Percentiles rank a stretch among this genome's conserved stretches.
These are phyloP conservation scores for Ceratina calcarata DNA, from an alignment of 1,140 invertebrate species.

Conservation along the genomic window DNA sequence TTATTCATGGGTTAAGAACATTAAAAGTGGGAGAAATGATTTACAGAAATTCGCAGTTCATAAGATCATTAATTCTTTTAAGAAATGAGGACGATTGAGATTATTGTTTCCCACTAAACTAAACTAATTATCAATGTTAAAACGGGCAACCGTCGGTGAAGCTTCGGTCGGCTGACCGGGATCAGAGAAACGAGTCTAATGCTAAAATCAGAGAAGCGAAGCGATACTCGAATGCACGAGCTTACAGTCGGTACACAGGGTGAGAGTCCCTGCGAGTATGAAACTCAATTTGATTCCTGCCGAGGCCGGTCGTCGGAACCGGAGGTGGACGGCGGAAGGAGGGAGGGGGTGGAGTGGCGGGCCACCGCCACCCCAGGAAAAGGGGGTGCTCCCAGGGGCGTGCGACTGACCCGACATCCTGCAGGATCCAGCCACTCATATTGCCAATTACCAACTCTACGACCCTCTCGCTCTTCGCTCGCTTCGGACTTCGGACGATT, in stretches of 20 bases:
- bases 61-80: too few relatives aligned
- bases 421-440: slow-evolving; percentile 79
- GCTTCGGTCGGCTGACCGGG: slow-evolving; percentile 18
- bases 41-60: too few relatives aligned
- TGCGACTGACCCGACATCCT: slow-evolving; percentile 79
- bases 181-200: slow-evolving; percentile 29
- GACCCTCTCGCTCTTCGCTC: slow-evolving; percentile 71
- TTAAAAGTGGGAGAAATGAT: too few relatives aligned
- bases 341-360: slow-evolving; percentile 51
- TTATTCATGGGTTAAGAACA: too few relatives aligned
- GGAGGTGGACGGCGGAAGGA: slow-evolving; percentile 57
- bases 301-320: slow-evolving; percentile 61
- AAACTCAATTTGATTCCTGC: slow-evolving; percentile 79
- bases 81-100: too few relatives aligned
- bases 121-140: slow-evolving; percentile 20
- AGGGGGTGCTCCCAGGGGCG: slow-evolving; percentile 75
- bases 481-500: slow-evolving; percentile 70
- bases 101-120: background rate
- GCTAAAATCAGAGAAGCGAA: slow-evolving; percentile 62
- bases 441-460: slow-evolving; percentile 80
- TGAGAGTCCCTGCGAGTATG: slow-evolving; percentile 75
- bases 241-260: slow-evolving; percentile 59
- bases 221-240: slow-evolving; percentile 53
- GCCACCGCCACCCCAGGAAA: slow-evolving; percentile 68
- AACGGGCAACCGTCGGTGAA: background rate